A percentile compares a stretch with the other conserved stretches of the same genome.
These are phyloP conservation scores for Lutraria lutraria DNA, from an alignment of 2,888 invertebrate species.

Conservation along the genomic window DNA sequence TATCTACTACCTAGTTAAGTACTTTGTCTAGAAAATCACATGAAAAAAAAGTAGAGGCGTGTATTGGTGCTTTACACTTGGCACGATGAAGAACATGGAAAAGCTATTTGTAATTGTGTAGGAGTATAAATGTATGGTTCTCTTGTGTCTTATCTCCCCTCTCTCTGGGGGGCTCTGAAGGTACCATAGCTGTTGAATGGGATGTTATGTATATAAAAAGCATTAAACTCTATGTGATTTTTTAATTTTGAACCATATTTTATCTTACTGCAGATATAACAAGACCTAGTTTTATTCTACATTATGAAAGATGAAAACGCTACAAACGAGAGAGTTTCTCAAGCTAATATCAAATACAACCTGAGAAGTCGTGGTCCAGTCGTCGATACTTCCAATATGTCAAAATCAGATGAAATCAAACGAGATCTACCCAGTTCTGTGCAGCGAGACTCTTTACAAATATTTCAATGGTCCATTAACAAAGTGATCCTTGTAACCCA, in stretches of 20 bases:
- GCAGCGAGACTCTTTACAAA: slow-evolving; percentile 22
- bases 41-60: too few species aligned
- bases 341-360: background rate
- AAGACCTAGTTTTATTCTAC: background rate
- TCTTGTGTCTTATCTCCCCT: too few species aligned
- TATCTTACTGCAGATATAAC: background rate
- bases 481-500: slow-evolving; percentile 76
- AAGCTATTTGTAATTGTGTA: too few species aligned
- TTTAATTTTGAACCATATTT: background rate
- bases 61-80: too few species aligned
- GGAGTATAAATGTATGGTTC: too few species aligned
- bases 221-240: too few species aligned
- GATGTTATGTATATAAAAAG: too few species aligned
- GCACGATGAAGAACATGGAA: too few species aligned
- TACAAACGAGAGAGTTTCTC: background rate
- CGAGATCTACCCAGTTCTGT: background rate
- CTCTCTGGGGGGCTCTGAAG: too few species aligned
- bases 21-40: too few species aligned
- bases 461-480: slow-evolving; percentile 67
- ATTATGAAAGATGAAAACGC: background rate
- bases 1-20: too few species aligned
- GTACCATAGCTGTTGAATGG: too few species aligned
- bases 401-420: background rate
- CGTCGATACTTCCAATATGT: background rate
- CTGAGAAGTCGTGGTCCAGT: background rate